Base-by-base conservation (phyloP, 2,888 invertebrate species). In the Cancer borealis region DNA sequence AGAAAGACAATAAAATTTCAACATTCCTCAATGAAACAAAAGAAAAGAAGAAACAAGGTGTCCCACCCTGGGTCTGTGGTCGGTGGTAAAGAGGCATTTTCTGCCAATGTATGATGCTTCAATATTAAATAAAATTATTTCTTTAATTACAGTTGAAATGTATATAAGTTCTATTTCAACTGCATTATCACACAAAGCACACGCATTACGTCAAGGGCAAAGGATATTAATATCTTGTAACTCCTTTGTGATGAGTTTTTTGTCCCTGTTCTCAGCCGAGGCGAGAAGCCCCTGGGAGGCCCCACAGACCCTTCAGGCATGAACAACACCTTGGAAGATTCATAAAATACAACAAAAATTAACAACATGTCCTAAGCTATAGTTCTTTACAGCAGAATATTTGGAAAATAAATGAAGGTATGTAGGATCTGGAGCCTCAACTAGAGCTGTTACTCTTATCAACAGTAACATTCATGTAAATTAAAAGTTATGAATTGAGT, bases 311-410 rank as follows among this genome's bases (percentile, higher is more conserved):
- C 84, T 26, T 39, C 14, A 1, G 39, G 84, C 39, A 17, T 84
- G 79, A 39, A 17, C n/a, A 91, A 73, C 91, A 91, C 91, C 84
- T 84, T 39, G 84, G 84, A 84, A 91, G 39, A 66, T 73, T 45
- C 91, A 91, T 91, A 91, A 91, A 91, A 91, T 91, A 91, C 73
- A 91, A 91, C 73, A 91, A 91, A 84, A 91, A 45, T 91, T 73
- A 91, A 91, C 91, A 91, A 91, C 73, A 73, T 73, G 66, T 91
- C 91, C 46, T 45, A 21, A 45, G 91, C 73, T 49, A 21, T 30
- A 54, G 49, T 60, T 90, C 90, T 46, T 39, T 5, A 91, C 91
- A 91, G 91, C 66, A 73, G 73, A 91, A 91, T 73, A 91, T 46
- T 30, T 84, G 39, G 39, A 39, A 14, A 39, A 39, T 17, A 8